phyloP scores from a whole-genome alignment of 1,140 invertebrate genomes.

The Drosophila saltans region DNA sequence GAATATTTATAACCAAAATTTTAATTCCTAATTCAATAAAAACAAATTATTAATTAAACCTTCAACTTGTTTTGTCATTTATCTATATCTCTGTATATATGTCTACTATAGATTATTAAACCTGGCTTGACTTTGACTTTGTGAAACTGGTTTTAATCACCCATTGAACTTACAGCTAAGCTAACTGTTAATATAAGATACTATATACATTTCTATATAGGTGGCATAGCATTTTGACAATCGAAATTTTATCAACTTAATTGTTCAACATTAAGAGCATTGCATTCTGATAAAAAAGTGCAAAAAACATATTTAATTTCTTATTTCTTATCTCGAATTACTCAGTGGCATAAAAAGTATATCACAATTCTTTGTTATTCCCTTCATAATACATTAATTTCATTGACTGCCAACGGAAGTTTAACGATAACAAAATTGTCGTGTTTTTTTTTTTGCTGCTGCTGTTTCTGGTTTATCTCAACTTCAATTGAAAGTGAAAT shows the following conservation, averaged over 20 bases:
- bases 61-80: slow-evolving; percentile 15
- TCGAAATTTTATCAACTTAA: neutral
- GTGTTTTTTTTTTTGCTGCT: neutral
- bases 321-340: neutral
- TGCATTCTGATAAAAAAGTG: neutral
- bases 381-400: neutral
- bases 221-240: neutral
- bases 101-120: neutral
- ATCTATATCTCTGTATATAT: too few species aligned
- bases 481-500: slow-evolving; percentile 46
- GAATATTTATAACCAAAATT: neutral
- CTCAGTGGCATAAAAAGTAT: neutral
- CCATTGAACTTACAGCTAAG: slow-evolving; percentile 3
- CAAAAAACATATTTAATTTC: neutral
- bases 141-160: slow-evolving; percentile 25
- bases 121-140: slow-evolving; percentile 11
- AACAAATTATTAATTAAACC: neutral
- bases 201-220: neutral
- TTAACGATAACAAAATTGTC: neutral
- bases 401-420: neutral
- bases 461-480: slow-evolving; percentile 41
- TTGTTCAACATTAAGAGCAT: neutral
- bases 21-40: slow-evolving; percentile 6
- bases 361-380: neutral
- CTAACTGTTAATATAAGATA: slow-evolving; percentile 13